Evolutionary conservation across 2,888 invertebrate species (phyloP).

Genomic region (Frankliniella fusca): DNA sequence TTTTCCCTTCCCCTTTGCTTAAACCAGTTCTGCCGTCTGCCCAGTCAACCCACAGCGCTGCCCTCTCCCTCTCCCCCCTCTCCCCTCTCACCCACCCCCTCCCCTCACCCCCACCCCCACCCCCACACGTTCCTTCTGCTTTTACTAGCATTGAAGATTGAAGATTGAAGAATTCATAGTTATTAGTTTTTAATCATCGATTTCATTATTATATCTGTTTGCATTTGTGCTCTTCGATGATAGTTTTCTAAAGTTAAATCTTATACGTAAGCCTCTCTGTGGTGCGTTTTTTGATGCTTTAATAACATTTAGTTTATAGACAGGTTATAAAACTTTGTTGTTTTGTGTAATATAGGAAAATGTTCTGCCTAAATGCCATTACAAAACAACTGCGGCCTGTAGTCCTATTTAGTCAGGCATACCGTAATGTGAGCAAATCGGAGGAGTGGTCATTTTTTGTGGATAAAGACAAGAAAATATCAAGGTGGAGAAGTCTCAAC

Average conservation of each 20-base stretch:
- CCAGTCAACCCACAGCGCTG: too few species aligned
- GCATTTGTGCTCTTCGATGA: neutral
- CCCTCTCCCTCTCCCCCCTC: neutral
- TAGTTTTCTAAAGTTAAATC: neutral
- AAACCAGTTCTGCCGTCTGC: too few species aligned
- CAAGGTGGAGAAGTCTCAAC: conserved; percentile 53
- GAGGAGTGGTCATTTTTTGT: neutral
- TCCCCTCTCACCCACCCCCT: neutral
- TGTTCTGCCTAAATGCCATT: neutral
- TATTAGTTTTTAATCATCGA: neutral
- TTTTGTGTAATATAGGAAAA: neutral
- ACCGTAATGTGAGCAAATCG: neutral
- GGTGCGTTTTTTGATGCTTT: neutral
- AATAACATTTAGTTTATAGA: neutral
- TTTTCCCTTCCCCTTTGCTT: neutral
- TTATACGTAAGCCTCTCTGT: neutral
- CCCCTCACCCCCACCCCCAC: neutral
- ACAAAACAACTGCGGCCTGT: neutral
- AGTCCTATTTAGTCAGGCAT: neutral
- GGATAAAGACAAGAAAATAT: conserved; percentile 27
- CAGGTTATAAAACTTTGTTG: neutral
- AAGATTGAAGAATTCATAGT: neutral
- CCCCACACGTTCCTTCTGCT: too few species aligned
- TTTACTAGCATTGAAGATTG: too few species aligned
- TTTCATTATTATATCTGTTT: neutral